These are phyloP conservation scores for Chaetoderma sp. DNA, from an alignment of 2,888 invertebrate species.

Conservation along the genomic window DNA sequence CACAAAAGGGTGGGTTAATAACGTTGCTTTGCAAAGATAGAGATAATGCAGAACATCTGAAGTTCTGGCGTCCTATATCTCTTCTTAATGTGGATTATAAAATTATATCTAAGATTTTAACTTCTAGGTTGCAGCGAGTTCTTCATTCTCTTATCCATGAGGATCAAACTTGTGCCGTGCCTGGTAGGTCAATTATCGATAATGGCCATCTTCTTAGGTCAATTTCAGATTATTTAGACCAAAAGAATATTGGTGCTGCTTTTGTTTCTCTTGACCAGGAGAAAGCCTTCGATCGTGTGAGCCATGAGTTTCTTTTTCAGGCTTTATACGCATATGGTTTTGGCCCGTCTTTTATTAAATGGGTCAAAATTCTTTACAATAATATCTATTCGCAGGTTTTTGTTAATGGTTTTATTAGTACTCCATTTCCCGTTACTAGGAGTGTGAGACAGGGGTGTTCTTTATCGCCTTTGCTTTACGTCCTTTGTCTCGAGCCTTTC, in stretches of 20 bases:
- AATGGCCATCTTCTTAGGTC: constrained; percentile 37
- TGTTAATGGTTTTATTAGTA: neutral
- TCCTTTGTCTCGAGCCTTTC: neutral
- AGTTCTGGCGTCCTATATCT: constrained; percentile 41
- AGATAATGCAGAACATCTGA: constrained; percentile 27
- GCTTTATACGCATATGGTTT: constrained; percentile 36
- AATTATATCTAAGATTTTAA: constrained; percentile 37
- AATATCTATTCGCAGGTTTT: neutral
- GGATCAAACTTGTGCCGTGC: constrained; percentile 40
- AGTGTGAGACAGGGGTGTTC: constrained; percentile 3
- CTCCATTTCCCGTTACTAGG: neutral
- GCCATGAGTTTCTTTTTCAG: constrained; percentile 36
- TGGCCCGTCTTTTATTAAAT: constrained; percentile 32
- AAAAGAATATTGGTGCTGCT: constrained; percentile 29
- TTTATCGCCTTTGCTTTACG: neutral
- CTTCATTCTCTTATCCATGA: constrained; percentile 28
- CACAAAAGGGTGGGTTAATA: constrained; percentile 23
- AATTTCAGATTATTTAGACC: constrained; percentile 36
- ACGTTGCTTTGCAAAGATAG: constrained; percentile 39
- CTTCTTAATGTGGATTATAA: constrained; percentile 41
- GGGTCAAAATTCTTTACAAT: constrained; percentile 25
- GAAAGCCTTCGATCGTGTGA: constrained; percentile 44
- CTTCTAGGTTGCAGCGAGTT: constrained; percentile 30
- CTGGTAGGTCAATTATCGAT: constrained; percentile 39
- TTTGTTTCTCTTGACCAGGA: constrained; percentile 42